These are phyloP conservation scores for Loris lydekkerianus DNA, from an alignment of 2,797 vertebrate species.

Conservation along the genomic window DNA sequence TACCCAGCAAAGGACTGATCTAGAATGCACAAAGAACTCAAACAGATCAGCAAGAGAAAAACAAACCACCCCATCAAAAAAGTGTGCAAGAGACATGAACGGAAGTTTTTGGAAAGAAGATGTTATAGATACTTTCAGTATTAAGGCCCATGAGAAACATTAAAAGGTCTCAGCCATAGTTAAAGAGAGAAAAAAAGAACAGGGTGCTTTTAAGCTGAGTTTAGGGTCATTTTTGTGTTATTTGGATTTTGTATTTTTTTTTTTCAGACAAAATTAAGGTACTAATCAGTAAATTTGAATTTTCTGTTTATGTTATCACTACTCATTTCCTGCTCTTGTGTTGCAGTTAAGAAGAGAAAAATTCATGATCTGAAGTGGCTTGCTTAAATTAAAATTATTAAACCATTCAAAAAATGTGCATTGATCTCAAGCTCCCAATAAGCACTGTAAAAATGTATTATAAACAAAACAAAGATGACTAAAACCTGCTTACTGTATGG, in stretches of 20 bases:
- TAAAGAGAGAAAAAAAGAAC: neutral
- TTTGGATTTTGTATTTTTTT: conserved; percentile 6
- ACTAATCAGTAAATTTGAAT: neutral
- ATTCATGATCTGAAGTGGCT: neutral
- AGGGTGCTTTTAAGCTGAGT: neutral
- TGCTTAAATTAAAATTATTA: conserved; percentile 23
- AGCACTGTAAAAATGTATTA: neutral
- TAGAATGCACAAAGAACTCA: neutral
- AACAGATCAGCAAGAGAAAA: neutral
- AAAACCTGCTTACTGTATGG: neutral
- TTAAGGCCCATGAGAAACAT: neutral
- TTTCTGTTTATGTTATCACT: neutral
- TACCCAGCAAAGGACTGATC: neutral
- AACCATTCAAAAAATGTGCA: neutral
- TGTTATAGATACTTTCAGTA: neutral
- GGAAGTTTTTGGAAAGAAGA: neutral
- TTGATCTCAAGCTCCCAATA: neutral
- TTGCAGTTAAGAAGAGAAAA: neutral
- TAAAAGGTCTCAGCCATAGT: neutral
- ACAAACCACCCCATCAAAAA: neutral
- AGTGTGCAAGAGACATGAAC: neutral
- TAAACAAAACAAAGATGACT: neutral
- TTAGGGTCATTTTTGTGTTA: neutral
- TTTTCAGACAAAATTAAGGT: conserved; percentile 43
- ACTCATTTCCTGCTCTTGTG: neutral